Evolutionary conservation across 2,888 invertebrate species (phyloP), one percentile per base, ranked within the genome.

Genomic region (Tenthredo notha): DNA sequence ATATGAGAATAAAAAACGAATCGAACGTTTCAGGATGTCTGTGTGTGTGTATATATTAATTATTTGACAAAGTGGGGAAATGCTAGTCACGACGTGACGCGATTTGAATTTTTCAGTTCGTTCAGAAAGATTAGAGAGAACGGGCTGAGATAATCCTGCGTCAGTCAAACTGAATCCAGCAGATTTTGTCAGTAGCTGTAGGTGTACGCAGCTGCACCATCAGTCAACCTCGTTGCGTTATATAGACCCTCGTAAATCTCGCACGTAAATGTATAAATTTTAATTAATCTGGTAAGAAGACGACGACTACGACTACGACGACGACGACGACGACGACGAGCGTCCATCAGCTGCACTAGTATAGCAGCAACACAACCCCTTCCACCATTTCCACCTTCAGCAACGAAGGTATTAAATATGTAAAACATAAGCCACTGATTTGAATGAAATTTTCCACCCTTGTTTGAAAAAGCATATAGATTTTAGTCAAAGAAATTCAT

Each of bases 161-260:
- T 90, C 90, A 88, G 86, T 89, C 87, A 89, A 47, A 47, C 84
- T 85, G 88, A 90, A 90, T 88, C 89, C 88, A 7, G 85, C 84
- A 85, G 86, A 88, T 87, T 87, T 86, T 84, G 75, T 72, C 61
- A 82, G 86, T 67, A 67, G 67, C 58, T 58, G 67, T 61, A 61
- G 61, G 61, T 61, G 67, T 88, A 87, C 84, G 74, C 87, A 86
- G 85, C 85, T 82, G 84, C 83, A 84, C 83, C 85, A 84, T 85
- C 77, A 72, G 33, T 83, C 85, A 85, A 84, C 75, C 75, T 70
- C 65, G 70, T 29, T 54, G 83, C 61, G 86, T 84, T 85, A 72
- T 85, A 29, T 84, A 82, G 50, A 74, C 86, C 84, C 84, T 87
- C 77, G 85, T 86, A 87, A 88, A 88, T 87, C 84, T 77, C 67